Evolutionary conservation across 1,140 invertebrate genomes (phyloP).

Genomic region (Drosophila busckii): DNA sequence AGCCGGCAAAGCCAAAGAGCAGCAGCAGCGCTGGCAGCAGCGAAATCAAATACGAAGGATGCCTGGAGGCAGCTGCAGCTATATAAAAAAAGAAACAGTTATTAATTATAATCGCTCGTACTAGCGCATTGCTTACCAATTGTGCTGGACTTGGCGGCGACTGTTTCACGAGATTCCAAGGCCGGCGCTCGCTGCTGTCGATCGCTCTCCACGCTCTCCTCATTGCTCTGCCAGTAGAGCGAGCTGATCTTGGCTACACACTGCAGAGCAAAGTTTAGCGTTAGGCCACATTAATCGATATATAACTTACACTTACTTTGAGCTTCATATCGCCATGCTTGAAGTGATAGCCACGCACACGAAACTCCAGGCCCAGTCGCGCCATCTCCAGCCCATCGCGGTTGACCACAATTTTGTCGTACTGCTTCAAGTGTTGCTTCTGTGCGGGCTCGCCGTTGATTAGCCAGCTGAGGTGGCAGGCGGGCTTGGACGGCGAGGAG

Average conservation of each 20-base stretch:
- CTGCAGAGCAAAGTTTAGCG: constrained; percentile 44
- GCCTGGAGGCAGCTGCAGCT: constrained; percentile 36
- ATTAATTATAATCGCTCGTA: background rate
- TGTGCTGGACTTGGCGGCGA: constrained; percentile 79
- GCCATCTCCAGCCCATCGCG: constrained; percentile 84
- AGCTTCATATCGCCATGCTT: constrained; percentile 90
- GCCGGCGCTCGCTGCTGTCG: constrained; percentile 83
- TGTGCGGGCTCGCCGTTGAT: constrained; percentile 91
- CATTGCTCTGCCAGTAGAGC: constrained; percentile 89
- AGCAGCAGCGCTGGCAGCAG: constrained; percentile 41
- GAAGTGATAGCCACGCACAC: constrained; percentile 87
- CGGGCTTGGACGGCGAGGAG: constrained; percentile 89
- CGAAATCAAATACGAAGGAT: constrained; percentile 33
- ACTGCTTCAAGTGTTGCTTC: constrained; percentile 68
- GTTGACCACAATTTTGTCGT: constrained; percentile 63
- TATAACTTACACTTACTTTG: constrained; percentile 81
- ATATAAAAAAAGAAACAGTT: background rate
- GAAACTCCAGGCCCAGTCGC: constrained; percentile 86
- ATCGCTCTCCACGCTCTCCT: constrained; percentile 88
- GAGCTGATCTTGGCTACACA: constrained; percentile 92
- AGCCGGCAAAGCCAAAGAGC: constrained; percentile 18
- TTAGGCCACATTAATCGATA: background rate
- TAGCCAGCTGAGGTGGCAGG: constrained; percentile 90
- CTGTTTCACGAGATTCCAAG: constrained; percentile 83
- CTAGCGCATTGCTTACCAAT: constrained; percentile 68